Evolutionary conservation across 2,797 vertebrate genomes (phyloP).

Genomic region (Eidolon dupreanum): DNA sequence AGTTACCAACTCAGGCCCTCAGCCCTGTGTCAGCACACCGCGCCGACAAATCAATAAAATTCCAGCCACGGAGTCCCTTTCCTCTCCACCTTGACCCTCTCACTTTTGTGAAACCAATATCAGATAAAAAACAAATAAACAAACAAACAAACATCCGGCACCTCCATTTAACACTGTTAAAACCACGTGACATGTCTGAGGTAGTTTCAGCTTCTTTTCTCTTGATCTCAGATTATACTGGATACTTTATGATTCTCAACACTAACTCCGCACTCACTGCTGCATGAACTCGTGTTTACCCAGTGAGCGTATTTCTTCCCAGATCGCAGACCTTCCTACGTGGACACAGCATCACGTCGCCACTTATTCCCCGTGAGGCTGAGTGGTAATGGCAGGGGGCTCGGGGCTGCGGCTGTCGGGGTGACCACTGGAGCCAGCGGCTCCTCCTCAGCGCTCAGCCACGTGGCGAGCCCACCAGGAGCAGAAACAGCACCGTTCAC

Average conservation of each 20-base stretch:
- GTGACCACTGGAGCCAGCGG: background rate
- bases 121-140: background rate
- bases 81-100: background rate
- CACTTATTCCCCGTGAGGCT: background rate
- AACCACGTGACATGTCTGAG: background rate
- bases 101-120: background rate
- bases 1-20: too few relatives aligned
- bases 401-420: background rate
- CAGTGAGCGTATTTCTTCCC: background rate
- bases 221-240: background rate
- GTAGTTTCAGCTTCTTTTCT: background rate
- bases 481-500: background rate
- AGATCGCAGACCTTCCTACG: background rate
- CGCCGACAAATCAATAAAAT: background rate
- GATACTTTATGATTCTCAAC: background rate
- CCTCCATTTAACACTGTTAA: background rate
- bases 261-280: background rate
- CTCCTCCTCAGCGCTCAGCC: too few relatives aligned
- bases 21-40: too few relatives aligned
- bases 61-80: background rate
- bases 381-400: background rate
- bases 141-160: background rate
- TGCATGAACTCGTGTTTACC: background rate
- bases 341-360: background rate
- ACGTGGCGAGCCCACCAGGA: rapidly evolving